Evolutionary conservation across 1,140 invertebrate genomes (phyloP).

Genomic region (Pseudomyrmex gracilis): DNA sequence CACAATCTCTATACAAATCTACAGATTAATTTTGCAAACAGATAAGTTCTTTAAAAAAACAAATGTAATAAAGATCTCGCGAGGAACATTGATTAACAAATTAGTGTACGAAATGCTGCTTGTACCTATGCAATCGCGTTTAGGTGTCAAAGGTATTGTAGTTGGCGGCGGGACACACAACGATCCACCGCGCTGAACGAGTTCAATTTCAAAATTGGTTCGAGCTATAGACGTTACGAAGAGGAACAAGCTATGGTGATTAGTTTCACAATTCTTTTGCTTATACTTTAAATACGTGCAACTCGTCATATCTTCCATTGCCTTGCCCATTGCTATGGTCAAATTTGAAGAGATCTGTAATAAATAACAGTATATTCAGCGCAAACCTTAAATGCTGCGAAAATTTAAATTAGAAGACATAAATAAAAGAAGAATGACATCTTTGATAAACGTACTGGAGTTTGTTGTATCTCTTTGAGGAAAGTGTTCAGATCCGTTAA

Average conservation of each 20-base stretch:
- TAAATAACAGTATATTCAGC: constrained; percentile 27
- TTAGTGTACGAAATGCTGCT: neutral
- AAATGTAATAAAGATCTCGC: neutral
- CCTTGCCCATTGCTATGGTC: constrained; percentile 92
- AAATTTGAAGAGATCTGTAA: constrained; percentile 88
- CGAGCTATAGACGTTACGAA: constrained; percentile 96
- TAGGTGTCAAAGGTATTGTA: constrained; percentile 89
- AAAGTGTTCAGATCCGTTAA: constrained; percentile 88
- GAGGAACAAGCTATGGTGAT: constrained; percentile 92
- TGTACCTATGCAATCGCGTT: constrained; percentile 94
- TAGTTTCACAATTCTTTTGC: constrained; percentile 86
- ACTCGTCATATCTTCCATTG: constrained; percentile 97
- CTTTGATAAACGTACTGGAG: constrained; percentile 85
- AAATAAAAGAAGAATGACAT: neutral
- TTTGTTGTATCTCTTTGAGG: constrained; percentile 89
- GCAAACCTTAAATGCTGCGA: neutral
- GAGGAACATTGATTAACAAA: constrained; percentile 28
- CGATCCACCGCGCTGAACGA: constrained; percentile 94
- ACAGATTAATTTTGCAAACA: constrained; percentile 11
- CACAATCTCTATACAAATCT: neutral
- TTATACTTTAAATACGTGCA: constrained; percentile 90
- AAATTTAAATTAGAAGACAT: constrained; percentile 14
- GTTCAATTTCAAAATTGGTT: constrained; percentile 96
- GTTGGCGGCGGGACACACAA: constrained; percentile 87
- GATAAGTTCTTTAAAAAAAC: neutral